These are phyloP conservation scores for Machimus atricapillus DNA, from an alignment of 2,888 invertebrate genomes.

Conservation along the genomic window DNA sequence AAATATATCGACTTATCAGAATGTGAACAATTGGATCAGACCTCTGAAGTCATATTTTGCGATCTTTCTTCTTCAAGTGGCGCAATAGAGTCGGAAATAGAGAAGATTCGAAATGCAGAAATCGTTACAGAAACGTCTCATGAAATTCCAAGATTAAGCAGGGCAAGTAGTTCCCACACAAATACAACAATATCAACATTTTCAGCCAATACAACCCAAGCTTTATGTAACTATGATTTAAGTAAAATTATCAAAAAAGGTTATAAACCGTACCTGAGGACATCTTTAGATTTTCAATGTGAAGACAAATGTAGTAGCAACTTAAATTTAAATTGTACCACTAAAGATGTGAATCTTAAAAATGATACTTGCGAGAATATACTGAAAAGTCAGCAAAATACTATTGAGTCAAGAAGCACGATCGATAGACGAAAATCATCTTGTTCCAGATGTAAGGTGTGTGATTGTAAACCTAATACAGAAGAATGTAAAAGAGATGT, in stretches of 20 bases:
- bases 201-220: conserved; percentile 36
- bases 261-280: not conserved
- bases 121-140: not conserved
- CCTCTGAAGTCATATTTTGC: not conserved
- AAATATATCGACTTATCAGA: not conserved
- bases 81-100: not conserved
- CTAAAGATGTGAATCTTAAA: not conserved
- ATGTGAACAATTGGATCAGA: not conserved
- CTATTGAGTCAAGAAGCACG: not conserved
- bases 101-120: not conserved
- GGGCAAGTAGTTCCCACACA: not conserved
- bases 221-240: conserved; percentile 33
- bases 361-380: not conserved
- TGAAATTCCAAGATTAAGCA: not conserved
- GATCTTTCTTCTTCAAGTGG: not conserved
- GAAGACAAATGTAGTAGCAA: not conserved
- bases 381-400: not conserved
- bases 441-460: not conserved
- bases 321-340: not conserved
- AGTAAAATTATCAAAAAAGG: conserved; percentile 22
- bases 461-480: not conserved
- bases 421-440: not conserved
- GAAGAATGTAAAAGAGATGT: not conserved
- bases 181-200: not conserved
- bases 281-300: not conserved